These are phyloP conservation scores for Diarsia mendica DNA, from an alignment of 2,888 invertebrate genomes.

Conservation along the genomic window DNA sequence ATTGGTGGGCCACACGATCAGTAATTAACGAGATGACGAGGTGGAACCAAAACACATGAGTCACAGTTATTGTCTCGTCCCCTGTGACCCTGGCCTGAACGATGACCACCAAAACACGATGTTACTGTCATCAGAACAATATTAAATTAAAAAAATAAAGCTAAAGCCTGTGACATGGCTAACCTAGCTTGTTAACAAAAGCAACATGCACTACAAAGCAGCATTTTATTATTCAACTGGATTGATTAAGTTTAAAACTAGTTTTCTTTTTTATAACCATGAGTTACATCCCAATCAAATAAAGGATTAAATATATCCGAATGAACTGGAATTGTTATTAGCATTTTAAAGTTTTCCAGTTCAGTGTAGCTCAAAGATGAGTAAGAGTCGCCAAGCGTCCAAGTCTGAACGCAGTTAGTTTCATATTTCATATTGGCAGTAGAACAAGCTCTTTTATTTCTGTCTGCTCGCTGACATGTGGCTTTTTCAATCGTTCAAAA, in stretches of 20 bases:
- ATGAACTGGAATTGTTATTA: constrained; percentile 39
- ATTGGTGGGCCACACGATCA: constrained; percentile 70
- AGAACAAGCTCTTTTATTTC: constrained; percentile 79
- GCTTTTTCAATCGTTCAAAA: constrained; percentile 70
- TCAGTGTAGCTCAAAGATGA: constrained; percentile 72
- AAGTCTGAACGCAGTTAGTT: constrained; percentile 77
- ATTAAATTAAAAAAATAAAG: constrained; percentile 51
- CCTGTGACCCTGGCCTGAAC: constrained; percentile 69
- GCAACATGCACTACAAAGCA: not conserved
- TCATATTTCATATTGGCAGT: constrained; percentile 82
- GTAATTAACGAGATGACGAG: constrained; percentile 82
- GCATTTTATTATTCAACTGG: not conserved
- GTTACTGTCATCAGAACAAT: constrained; percentile 47
- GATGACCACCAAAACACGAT: constrained; percentile 66
- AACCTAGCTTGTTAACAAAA: not conserved
- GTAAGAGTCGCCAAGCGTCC: constrained; percentile 74
- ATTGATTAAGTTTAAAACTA: constrained; percentile 1
- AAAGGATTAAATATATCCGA: not conserved
- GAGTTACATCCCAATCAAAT: not conserved
- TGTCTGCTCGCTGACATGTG: constrained; percentile 82
- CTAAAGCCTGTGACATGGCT: constrained; percentile 11
- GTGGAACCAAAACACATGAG: constrained; percentile 73
- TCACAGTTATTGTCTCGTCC: constrained; percentile 77
- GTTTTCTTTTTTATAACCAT: not conserved
- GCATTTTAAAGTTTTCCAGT: constrained; percentile 61